Base-by-base conservation (phyloP, 1,140 invertebrate species). In the Centruroides sculpturatus region DNA sequence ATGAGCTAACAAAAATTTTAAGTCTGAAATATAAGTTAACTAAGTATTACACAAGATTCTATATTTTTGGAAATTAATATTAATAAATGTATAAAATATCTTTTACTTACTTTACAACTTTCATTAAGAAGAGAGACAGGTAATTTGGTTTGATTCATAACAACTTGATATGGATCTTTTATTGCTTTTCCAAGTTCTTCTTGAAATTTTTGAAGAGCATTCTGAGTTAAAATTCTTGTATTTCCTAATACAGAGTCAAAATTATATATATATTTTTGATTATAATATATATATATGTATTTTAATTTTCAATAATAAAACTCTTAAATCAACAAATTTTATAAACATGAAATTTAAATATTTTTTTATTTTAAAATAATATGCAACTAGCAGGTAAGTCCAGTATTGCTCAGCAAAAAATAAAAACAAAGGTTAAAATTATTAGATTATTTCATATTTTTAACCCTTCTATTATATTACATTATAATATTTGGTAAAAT, bases 101-200 rank as follows among this genome's bases (percentile, higher is more conserved):
- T 6, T 8, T 8, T 41, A 41, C 41, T 6, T 41, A 41, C 41
- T 41, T 41, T 41, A 8, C 5, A 41, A 41, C 5, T 41, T 8
- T 41, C 93, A 75, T 97, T 92, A 0, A 99, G 77, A 41, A 99
- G 77, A 2, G 92, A 92, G 23, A 98, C 85, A 3, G 97, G 97
- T 47, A 99, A 77, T 68, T 88, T 88, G 1, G 95, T 94, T 11
- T 92, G 90, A 73, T 87, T 92, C 90, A 99, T 94, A 5, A 99
- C 83, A 35, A 99, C 87, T 74, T 98, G 89, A 73, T 98, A 99
- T 0, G 96, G 95, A 78, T 99, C 92, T 70, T 87, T 92, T 52
- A 94, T 80, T 36, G 87, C 94, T 69, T 89, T 89, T 47, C 89
- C 91, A 69, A 99, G 82, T 76, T 97, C 92, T 57, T 89, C 86